Base-by-base conservation (phyloP, 2,888 invertebrate species). In the Eupithecia centaureata region DNA sequence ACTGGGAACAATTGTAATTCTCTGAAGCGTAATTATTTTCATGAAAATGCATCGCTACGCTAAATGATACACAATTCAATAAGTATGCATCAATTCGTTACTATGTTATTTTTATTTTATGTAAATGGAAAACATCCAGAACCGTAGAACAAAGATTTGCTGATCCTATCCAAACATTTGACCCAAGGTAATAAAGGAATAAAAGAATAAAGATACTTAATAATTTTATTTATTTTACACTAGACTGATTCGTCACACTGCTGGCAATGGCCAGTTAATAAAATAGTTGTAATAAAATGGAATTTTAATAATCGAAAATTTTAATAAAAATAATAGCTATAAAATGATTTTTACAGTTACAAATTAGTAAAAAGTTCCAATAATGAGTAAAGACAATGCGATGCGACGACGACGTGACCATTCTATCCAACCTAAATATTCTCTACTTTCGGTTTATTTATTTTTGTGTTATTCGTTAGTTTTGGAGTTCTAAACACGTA, bases 401-500 rank as follows among this genome's bases (percentile, higher is more conserved):
- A 47, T 22, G 47, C 22, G 47, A 47, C 10, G 10, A 3, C 42
- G 42, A 47, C 47, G 47, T 47, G 47, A 47, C 10, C 22, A 3
- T 18, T 47, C 12, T 38, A 38, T 22, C 42, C 42, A 1, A 42
- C 42, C 42, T 42, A 18, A 8, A 12, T 47, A 22, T 22, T 47
- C 47, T 22, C 22, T 18, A 22, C 47, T 47, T 47, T 42, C 42
- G 18, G n/a, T n/a, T 42, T 42, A 18, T 42, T 1, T 42, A 18
- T n/a, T 42, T 42, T 47, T 42, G 42, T 32, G 32, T 52, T 42
- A 28, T 30, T 42, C 32, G 65, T 47, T 56, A 62, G 61, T 70
- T 73, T 71, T 73, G 67, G 54, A 80, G 78, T 80, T 80, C 72
- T 67, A 72, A 75, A 76, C 82, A 81, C 81, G 82, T 83, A 81